Evolutionary conservation across 2,797 vertebrate species (phyloP), one percentile per base, ranked within the genome.

Genomic region (Holocentrus rufus): DNA sequence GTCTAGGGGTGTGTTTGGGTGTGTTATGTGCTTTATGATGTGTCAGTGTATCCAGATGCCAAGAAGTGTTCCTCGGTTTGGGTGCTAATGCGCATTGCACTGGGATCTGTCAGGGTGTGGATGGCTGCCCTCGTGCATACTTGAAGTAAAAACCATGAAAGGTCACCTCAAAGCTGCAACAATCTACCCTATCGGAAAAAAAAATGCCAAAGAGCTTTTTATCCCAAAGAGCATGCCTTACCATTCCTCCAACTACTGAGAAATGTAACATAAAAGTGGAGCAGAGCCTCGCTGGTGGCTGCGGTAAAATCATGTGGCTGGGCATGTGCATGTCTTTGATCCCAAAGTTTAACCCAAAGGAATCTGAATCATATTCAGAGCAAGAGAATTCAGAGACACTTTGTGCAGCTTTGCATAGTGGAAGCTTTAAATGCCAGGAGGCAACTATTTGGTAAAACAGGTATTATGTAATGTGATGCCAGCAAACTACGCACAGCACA

Each of bases 1-100:
- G 53, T 52, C 23, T 64, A 36, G 65, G 80, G 85, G 89, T 70
- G 90, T 88, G 90, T 81, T 69, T 54, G 87, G 83, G 90, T 69
- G 89, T 91, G 90, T 84, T 78, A 52, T 79, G 65, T 80, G 73
- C 65, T 66, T 81, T 86, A 69, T 79, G 64, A 80, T 81, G 84
- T 85, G 85, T 86, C 74, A 83, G 42, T 77, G 56, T 42, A 46
- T 77, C 72, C 15, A 3, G 57, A 71, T 77, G 81, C 86, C 80
- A 81, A 58, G 53, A 82, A 62, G 49, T 75, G 52, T 87, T 85
- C 60, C 69, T 58, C 54, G 77, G 69, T 86, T 55, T 55, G 55
- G 9, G 50, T 46, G 62, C 47, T 44, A 20, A 53, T 59, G 39
- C 66, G 72, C 52, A 57, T 66, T 65, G n/a, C 55, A 54, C 30